These are phyloP conservation scores for Oreochromis grahami DNA, from an alignment of 2,797 vertebrate species.

Conservation along the genomic window DNA sequence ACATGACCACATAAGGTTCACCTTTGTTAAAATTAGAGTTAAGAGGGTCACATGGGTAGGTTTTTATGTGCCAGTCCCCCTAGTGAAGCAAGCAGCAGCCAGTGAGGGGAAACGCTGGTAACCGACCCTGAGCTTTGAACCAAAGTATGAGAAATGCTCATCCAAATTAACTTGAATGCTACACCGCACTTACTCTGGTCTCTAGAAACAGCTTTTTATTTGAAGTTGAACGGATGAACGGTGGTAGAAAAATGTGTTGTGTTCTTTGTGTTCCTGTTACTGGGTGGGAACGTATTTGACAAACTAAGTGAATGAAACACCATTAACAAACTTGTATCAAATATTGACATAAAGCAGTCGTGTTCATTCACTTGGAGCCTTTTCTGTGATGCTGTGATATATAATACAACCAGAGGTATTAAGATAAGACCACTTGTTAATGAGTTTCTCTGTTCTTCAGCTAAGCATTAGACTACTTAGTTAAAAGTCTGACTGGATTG, in stretches of 20 bases:
- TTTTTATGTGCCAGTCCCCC: neutral
- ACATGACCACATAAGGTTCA: too few species aligned
- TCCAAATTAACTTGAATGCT: neutral
- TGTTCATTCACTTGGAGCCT: neutral
- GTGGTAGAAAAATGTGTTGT: neutral
- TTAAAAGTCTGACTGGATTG: neutral
- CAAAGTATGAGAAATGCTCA: neutral
- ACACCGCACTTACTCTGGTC: neutral
- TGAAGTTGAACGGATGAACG: neutral
- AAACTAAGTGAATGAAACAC: neutral
- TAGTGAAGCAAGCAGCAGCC: neutral
- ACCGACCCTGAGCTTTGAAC: neutral
- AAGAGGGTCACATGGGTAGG: too few species aligned
- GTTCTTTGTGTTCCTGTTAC: neutral
- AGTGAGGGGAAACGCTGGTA: neutral
- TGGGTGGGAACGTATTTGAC: neutral
- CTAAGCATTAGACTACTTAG: neutral
- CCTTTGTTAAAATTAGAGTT: too few species aligned
- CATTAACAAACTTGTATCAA: neutral
- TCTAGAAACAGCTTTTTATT: neutral
- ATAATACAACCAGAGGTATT: neutral
- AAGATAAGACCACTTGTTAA: neutral
- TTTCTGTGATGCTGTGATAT: neutral
- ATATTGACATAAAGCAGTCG: neutral
- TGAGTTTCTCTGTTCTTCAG: neutral